Evolutionary conservation across 2,797 vertebrate species (phyloP), one percentile per base, ranked within the genome.

Genomic region (Thunnus albacares): DNA sequence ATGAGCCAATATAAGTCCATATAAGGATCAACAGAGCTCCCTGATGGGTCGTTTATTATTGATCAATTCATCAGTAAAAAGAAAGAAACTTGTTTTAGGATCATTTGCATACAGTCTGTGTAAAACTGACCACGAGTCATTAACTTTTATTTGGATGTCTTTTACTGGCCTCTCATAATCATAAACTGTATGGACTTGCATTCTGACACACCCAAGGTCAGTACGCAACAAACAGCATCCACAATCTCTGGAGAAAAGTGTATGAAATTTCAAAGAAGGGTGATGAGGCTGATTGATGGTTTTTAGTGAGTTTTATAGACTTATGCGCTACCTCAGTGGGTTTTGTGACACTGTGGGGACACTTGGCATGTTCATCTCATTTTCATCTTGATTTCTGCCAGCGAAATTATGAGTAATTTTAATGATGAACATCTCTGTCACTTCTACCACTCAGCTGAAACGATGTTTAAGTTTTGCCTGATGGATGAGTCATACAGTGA

Each of bases 121-220:
- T 79, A 35, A 76, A 84, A 52, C 47, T 5, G 63, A 89, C 75
- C 83, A 76, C 49, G 64, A 86, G 65, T 43, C 60, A 56, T 85
- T 64, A 81, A 85, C 65, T 71, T 91, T 90, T 90, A 90, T 87
- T 30, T 62, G 24, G 28, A 6, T 38, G 38, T 79, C 73, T 88
- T 87, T 91, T 85, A 89, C 75, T 80, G 79, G 76, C 52, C 60
- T 88, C 52, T 71, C 15, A 60, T 75, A 82, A 62, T 87, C 70
- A 92, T 85, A 72, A 86, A 90, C 30, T 59, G 75, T 59, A 65
- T 1, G 17, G 47, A 38, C 59, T 71, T 38, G 35, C 28, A 71
- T 82, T 72, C 41, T 87, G 30, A 82, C 81, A 75, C 38, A 70
- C 13, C 35, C 86, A 92, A 91, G 91, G 88, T 90, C 83, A 77